Evolutionary conservation across 1,140 invertebrate genomes (phyloP).

Genomic region (Stegodyphus mimosarum): DNA sequence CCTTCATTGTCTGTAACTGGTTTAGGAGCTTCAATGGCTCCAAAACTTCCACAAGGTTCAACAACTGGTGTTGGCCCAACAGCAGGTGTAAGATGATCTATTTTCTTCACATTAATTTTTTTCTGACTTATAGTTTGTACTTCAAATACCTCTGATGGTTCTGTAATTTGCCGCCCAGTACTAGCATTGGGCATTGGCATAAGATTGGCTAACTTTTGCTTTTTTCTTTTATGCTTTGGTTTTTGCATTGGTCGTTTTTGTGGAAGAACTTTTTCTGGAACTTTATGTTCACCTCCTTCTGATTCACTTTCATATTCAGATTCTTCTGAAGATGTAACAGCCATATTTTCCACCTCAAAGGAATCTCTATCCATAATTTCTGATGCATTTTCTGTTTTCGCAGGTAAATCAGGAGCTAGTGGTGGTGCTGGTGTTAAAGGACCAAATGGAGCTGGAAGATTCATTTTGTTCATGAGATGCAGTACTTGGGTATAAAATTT

Average conservation of each 20-base stretch:
- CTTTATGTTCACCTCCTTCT: conserved; percentile 65
- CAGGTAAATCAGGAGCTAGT: conserved; percentile 55
- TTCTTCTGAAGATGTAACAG: conserved; percentile 71
- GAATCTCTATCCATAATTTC: conserved; percentile 47
- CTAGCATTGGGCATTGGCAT: neutral
- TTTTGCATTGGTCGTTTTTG: conserved; percentile 3
- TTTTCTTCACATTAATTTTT: conserved; percentile 54
- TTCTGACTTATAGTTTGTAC: conserved; percentile 33
- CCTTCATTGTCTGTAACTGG: conserved; percentile 66
- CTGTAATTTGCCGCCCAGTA: conserved; percentile 8
- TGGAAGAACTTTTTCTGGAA: conserved; percentile 9
- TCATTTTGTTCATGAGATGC: conserved; percentile 97
- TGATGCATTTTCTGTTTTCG: conserved; percentile 63
- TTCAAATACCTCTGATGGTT: conserved; percentile 56
- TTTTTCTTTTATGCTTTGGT: conserved; percentile 25
- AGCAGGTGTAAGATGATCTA: neutral
- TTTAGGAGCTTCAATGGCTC: conserved; percentile 45
- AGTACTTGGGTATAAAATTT: conserved; percentile 86
- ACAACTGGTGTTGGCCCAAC: neutral
- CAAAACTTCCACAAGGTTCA: conserved; percentile 38
- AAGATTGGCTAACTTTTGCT: conserved; percentile 6
- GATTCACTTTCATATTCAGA: conserved; percentile 84
- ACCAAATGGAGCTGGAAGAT: conserved; percentile 86
- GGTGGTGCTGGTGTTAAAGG: conserved; percentile 51
- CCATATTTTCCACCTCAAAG: conserved; percentile 51